Evolutionary conservation across 1,140 invertebrate genomes (phyloP).

Genomic region (Cepaea nemoralis): DNA sequence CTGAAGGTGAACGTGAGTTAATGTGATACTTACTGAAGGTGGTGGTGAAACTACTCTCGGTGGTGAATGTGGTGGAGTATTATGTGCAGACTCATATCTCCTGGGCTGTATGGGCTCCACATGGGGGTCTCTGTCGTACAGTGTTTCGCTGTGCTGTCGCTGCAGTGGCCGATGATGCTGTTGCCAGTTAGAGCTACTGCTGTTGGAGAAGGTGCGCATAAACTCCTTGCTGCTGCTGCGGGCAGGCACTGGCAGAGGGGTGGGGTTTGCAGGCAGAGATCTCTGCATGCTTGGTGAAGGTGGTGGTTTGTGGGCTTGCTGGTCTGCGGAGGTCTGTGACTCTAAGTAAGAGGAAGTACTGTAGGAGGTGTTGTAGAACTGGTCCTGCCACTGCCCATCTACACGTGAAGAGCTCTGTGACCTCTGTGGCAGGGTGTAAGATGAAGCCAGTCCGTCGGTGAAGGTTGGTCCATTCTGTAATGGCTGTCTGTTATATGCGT

Average conservation of each 20-base stretch:
- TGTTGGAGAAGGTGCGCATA: slow-evolving; percentile 53
- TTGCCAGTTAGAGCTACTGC: slow-evolving; percentile 51
- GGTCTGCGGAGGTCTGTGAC: slow-evolving; percentile 42
- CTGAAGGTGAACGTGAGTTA: no score
- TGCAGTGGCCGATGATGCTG: slow-evolving; percentile 45
- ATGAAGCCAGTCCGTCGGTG: slow-evolving; percentile 29
- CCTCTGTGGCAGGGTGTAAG: slow-evolving; percentile 45
- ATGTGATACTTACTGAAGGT: slow-evolving; percentile 21
- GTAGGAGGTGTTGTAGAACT: slow-evolving; percentile 30
- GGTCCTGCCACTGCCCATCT: slow-evolving; percentile 24
- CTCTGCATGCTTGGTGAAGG: slow-evolving; percentile 58
- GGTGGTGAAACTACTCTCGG: slow-evolving; percentile 31
- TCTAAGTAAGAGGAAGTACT: slow-evolving; percentile 42
- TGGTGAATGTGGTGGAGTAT: slow-evolving; percentile 48
- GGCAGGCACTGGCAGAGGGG: slow-evolving; percentile 69
- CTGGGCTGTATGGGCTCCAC: slow-evolving; percentile 31
- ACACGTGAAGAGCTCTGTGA: neutral
- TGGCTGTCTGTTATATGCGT: slow-evolving; percentile 47
- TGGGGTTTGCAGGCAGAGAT: slow-evolving; percentile 73
- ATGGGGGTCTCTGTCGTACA: slow-evolving; percentile 67
- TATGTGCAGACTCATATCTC: slow-evolving; percentile 33
- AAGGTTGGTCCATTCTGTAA: slow-evolving; percentile 57
- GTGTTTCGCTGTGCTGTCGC: slow-evolving; percentile 72
- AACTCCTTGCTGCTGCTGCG: slow-evolving; percentile 68
- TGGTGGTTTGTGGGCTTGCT: slow-evolving; percentile 58